A percentile compares a stretch with the other conserved stretches of the same genome.
Evolutionary conservation across 2,113 vertebrate species (phyloP).

Genomic region (Thalassarche chlororhynchos): DNA sequence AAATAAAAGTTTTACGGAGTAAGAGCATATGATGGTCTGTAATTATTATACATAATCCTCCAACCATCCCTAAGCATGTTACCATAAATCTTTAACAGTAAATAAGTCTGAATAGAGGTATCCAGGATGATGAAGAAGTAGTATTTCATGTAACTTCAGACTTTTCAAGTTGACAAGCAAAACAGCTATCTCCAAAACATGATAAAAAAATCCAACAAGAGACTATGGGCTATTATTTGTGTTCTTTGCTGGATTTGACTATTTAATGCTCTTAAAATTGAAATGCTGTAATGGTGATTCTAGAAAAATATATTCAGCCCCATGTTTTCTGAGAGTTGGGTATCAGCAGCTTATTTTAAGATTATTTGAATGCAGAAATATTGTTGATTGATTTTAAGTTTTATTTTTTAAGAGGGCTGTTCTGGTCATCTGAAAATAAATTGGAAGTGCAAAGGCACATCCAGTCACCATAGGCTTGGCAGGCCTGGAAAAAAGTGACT

Average conservation of each 20-base stretch:
- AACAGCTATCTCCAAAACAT: background rate
- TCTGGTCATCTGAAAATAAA: background rate
- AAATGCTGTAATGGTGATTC: background rate
- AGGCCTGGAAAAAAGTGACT: background rate
- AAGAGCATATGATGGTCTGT: background rate
- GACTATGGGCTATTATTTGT: background rate
- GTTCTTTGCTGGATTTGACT: background rate
- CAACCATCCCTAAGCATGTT: background rate
- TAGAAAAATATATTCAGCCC: background rate
- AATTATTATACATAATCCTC: background rate
- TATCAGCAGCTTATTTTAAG: background rate
- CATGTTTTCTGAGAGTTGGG: background rate
- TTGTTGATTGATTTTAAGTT: background rate
- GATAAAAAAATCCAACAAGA: background rate
- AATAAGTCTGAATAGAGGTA: background rate
- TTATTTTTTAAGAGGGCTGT: background rate
- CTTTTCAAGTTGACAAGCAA: background rate
- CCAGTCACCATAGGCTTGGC: background rate
- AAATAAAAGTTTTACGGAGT: background rate
- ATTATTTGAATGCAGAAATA: background rate
- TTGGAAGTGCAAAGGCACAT: background rate
- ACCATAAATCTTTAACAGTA: slow-evolving; percentile 24
- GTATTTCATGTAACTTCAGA: background rate
- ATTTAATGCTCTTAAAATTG: background rate
- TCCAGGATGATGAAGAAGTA: background rate